These are phyloP conservation scores for Megalonaias nervosa DNA, from an alignment of 1,140 invertebrate genomes.

Conservation along the genomic window DNA sequence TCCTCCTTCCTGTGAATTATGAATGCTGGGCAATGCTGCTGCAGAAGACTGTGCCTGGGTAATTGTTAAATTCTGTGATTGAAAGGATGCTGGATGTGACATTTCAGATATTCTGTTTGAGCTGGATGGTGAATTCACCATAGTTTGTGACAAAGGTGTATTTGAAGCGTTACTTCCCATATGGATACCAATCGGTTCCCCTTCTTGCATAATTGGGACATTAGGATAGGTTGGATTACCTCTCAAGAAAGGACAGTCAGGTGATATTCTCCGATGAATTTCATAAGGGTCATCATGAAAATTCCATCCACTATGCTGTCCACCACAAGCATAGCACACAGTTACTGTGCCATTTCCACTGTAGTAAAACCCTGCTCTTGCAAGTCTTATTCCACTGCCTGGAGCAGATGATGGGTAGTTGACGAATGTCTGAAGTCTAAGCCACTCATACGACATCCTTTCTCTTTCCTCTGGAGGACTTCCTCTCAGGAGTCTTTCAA, in stretches of 20 bases:
- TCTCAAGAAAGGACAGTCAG: slow-evolving; percentile 24
- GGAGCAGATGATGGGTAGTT: slow-evolving; percentile 23
- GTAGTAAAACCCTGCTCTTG: slow-evolving; percentile 42
- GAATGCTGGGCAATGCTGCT: no score
- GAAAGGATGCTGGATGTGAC: no score
- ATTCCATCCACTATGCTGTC: slow-evolving; percentile 23
- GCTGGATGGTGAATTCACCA: no score
- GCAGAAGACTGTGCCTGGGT: no score
- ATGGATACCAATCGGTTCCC: no score
- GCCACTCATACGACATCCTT: slow-evolving; percentile 29
- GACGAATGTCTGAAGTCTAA: slow-evolving; percentile 15
- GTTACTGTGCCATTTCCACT: slow-evolving; percentile 34
- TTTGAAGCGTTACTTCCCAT: no score
- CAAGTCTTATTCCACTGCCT: slow-evolving; percentile 19
- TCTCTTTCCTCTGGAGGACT: slow-evolving; percentile 5
- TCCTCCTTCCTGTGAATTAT: no score
- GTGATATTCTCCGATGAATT: slow-evolving; percentile 31
- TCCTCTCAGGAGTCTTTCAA: no score
- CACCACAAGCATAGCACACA: slow-evolving; percentile 35
- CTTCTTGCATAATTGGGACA: slow-evolving; percentile 1
- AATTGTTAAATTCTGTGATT: no score
- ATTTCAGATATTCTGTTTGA: no score
- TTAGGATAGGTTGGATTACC: slow-evolving; percentile 1
- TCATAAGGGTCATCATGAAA: slow-evolving; percentile 20
- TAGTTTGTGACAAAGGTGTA: no score